These are phyloP conservation scores for Euura lappo DNA, from an alignment of 1,140 invertebrate species.

Conservation along the genomic window DNA sequence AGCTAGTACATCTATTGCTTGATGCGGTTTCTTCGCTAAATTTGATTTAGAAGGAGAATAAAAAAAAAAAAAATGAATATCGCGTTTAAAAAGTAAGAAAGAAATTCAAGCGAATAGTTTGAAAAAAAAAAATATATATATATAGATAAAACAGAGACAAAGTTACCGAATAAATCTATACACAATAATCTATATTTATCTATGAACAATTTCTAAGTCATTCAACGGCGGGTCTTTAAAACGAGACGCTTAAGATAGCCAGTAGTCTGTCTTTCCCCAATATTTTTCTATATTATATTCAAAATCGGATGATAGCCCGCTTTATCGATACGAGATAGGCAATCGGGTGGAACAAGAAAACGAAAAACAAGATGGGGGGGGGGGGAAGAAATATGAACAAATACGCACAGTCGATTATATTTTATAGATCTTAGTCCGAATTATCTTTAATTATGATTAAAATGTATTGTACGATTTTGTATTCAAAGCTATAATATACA, in stretches of 20 bases:
- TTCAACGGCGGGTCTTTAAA: neutral
- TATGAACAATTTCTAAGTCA: neutral
- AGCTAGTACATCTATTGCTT: too few species aligned
- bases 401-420: conserved; percentile 1
- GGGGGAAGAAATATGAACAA: neutral
- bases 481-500: neutral
- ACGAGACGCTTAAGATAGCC: neutral
- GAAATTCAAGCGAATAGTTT: too few species aligned
- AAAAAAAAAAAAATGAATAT: too few species aligned
- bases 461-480: neutral
- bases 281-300: neutral
- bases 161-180: neutral
- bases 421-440: neutral
- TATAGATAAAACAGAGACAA: neutral
- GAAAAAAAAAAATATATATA: too few species aligned
- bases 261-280: neutral
- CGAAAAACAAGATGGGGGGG: neutral
- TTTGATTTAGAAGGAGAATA: too few species aligned
- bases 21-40: too few species aligned
- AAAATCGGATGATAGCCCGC: neutral
- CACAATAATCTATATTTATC: neutral
- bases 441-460: neutral
- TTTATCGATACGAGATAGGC: neutral
- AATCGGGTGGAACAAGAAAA: neutral
- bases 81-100: too few species aligned